Evolutionary conservation across 2,888 invertebrate species (phyloP).

Genomic region (Stenotaenia linearis): DNA sequence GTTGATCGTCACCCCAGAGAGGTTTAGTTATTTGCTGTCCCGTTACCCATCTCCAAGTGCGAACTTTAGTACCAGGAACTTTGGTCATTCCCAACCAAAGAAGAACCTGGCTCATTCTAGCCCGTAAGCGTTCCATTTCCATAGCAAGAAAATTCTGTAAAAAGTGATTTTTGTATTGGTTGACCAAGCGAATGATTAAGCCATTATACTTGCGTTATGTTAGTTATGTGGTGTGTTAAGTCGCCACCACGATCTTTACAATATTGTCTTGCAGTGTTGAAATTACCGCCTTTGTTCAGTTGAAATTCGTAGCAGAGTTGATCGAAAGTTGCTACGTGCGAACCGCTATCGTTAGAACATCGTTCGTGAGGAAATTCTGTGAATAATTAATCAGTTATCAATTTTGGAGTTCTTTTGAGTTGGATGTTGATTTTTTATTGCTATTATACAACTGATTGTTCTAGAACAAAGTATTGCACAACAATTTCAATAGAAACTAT

Average conservation of each 20-base stretch:
- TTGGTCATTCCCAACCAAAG: slow-evolving; percentile 90
- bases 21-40: slow-evolving; percentile 58
- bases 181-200: neutral
- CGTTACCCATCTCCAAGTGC: slow-evolving; percentile 79
- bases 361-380: slow-evolving; percentile 78
- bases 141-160: slow-evolving; percentile 34
- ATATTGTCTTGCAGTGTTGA: slow-evolving; percentile 69
- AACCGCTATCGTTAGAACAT: slow-evolving; percentile 63
- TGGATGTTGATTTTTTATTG: too few relatives aligned
- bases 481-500: neutral
- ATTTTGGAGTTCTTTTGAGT: too few relatives aligned
- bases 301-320: slow-evolving; percentile 85
- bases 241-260: slow-evolving; percentile 55
- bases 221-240: slow-evolving; percentile 41
- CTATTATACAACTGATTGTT: too few relatives aligned
- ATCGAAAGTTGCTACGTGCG: slow-evolving; percentile 71
- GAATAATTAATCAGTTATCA: slow-evolving; percentile 33
- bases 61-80: slow-evolving; percentile 72
- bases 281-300: slow-evolving; percentile 72
- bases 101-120: slow-evolving; percentile 72
- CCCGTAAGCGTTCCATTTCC: slow-evolving; percentile 72
- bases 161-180: neutral
- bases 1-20: slow-evolving; percentile 89
- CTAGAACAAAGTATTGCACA: too few relatives aligned
- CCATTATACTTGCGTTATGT: slow-evolving; percentile 39